Evolutionary conservation across 1,140 invertebrate species (phyloP), one percentile per base, ranked within the genome.

Genomic region (Caenorhabditis brenneri): DNA sequence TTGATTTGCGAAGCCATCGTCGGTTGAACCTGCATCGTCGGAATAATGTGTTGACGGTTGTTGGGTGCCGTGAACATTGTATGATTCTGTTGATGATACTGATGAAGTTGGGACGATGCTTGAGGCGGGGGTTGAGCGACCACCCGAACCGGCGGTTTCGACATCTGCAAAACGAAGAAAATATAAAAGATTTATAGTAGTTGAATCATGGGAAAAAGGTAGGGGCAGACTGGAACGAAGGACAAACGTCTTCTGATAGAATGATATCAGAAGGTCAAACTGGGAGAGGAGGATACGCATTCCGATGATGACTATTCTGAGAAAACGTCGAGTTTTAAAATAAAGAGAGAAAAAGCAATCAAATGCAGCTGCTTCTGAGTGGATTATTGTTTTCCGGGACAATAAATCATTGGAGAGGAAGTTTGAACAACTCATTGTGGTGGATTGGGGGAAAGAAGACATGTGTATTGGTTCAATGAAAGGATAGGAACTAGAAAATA

Each of bases 61-160:
- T 39, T 39, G 9, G 65, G 36, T 46, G 65, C 65, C 36, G 65
- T 22, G 22, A 33, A 42, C 65, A 74, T 74, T 36, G 24, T 74
- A 10, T 12, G 65, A 31, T 39, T 42, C n/a, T 74, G 65, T 0
- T 74, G 65, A 15, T 74, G 65, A 42, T 74, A 42, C 36, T 42
- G 65, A 55, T 27, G 53, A 27, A 22, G 53, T 42, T 74, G 36
- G 33, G 65, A 42, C 36, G 36, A 74, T 42, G 36, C 36, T 42
- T 74, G 65, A 15, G 65, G 36, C 24, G 65, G 65, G 19, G 65
- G 65, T 42, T 74, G 65, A 74, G 65, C 65, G 65, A 74, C 65
- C 65, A 74, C 65, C 65, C 65, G 33, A 74, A 74, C 65, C 65
- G 65, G 65, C 65, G 65, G 65, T 74, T 74, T 74, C 15, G 65